Conservation (phyloP, 2,113 vertebrate species). For the Furnarius figulus region DNA sequence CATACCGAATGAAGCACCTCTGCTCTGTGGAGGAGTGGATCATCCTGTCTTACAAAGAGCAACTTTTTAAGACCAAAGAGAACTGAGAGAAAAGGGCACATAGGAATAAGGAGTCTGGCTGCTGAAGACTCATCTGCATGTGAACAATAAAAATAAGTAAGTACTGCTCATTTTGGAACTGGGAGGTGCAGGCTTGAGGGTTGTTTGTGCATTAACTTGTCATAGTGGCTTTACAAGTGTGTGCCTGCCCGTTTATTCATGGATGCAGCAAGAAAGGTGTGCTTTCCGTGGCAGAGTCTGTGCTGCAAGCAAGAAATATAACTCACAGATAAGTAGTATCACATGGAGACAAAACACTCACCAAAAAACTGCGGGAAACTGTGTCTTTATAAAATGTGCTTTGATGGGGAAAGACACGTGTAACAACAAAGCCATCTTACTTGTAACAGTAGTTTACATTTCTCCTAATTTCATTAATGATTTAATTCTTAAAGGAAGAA, state of each 20-base stretch:
- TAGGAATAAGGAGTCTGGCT: not conserved
- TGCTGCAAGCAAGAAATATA: not conserved
- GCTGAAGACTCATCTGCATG: not conserved
- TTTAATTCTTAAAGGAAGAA: slow-evolving; percentile 32
- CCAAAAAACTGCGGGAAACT: slow-evolving; percentile 14
- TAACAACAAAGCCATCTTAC: not conserved
- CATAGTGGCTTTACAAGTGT: slow-evolving; percentile 44
- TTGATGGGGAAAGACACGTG: not conserved
- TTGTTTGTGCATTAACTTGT: slow-evolving; percentile 37
- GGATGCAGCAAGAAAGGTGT: not conserved
- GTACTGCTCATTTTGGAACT: not conserved
- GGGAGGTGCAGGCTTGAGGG: slow-evolving; percentile 19
- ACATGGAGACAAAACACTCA: not conserved
- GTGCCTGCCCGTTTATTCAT: slow-evolving; percentile 36
- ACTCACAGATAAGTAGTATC: not conserved
- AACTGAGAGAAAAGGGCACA: not conserved
- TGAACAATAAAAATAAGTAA: slow-evolving; percentile 18
- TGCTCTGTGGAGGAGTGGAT: not conserved
- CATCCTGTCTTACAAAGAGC: not conserved
- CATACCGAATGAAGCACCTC: not conserved
- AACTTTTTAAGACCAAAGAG: not conserved
- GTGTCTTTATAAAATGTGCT: slow-evolving; percentile 6
- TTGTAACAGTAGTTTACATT: not conserved
- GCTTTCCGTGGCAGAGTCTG: not conserved
- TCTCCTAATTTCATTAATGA: slow-evolving; percentile 9